A percentile compares a stretch with the other conserved stretches of the same genome.
phyloP scores from a whole-genome alignment of 2,113 vertebrate genomes.

The Eudorcas thomsonii region DNA sequence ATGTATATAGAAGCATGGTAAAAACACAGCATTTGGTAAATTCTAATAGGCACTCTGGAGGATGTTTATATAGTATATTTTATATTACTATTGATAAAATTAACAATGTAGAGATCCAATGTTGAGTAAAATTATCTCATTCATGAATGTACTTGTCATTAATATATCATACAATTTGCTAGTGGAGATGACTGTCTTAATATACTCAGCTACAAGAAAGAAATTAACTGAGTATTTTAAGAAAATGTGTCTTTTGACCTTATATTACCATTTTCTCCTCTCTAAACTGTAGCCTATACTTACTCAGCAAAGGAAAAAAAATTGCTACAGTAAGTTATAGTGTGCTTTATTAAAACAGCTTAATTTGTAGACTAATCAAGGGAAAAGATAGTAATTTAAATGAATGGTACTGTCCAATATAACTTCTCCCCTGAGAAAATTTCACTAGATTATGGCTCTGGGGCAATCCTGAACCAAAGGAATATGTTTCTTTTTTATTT shows the following conservation, averaged over 20 bases:
- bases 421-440: neutral
- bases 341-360: neutral
- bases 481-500: neutral
- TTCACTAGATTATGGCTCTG: neutral
- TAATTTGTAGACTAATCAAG: neutral
- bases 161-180: neutral
- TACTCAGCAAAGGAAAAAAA: neutral
- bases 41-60: neutral
- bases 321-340: neutral
- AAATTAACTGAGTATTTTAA: neutral
- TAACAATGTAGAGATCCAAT: neutral
- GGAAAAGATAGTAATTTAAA: neutral
- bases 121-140: neutral
- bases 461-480: neutral
- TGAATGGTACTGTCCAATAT: neutral
- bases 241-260: neutral
- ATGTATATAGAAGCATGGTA: conserved; percentile 1
- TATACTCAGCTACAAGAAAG: neutral
- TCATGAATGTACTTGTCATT: neutral
- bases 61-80: neutral
- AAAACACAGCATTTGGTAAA: neutral
- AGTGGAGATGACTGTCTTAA: neutral
- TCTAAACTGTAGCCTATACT: neutral
- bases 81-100: neutral
- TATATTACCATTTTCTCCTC: neutral